These are phyloP conservation scores for Pterophyllum scalare DNA, from an alignment of 2,113 vertebrate species.

Conservation along the genomic window DNA sequence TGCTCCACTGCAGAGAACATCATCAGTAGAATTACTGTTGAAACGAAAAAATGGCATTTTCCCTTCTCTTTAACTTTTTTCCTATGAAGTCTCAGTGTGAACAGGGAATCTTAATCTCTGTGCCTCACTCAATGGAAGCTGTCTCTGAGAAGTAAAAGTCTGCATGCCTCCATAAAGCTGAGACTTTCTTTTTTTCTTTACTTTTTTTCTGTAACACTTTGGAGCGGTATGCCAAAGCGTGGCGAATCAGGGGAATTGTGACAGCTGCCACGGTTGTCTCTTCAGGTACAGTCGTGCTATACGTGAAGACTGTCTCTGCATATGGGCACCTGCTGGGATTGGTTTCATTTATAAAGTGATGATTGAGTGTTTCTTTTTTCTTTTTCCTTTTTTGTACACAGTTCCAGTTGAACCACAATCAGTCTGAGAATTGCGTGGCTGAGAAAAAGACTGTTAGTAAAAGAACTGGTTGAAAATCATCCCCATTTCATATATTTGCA, in stretches of 20 bases:
- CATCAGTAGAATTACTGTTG: neutral
- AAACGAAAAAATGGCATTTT: neutral
- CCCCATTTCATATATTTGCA: neutral
- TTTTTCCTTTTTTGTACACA: neutral
- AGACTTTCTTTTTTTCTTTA: constrained; percentile 15
- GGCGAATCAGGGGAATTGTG: constrained; percentile 42
- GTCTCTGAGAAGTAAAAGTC: constrained; percentile 15
- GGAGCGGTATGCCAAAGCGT: neutral
- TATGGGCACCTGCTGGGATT: constrained; percentile 28
- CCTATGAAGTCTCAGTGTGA: constrained; percentile 4
- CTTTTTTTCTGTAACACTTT: constrained; percentile 28
- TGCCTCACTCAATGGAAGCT: constrained; percentile 8
- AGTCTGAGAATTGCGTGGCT: constrained; percentile 16
- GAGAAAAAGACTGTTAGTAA: constrained; percentile 31
- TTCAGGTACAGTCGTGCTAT: constrained; percentile 37
- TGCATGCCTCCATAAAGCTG: constrained; percentile 25
- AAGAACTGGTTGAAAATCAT: constrained; percentile 5
- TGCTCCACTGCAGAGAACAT: neutral
- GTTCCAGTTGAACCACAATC: constrained; percentile 11
- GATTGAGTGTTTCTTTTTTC: neutral
- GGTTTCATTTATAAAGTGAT: constrained; percentile 37
- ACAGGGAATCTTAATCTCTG: constrained; percentile 4
- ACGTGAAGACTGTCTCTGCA: constrained; percentile 32
- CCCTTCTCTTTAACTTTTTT: neutral
- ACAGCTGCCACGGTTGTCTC: constrained; percentile 59